phyloP scores from a whole-genome alignment of 2,888 invertebrate genomes.

The Monopis laevigella region DNA sequence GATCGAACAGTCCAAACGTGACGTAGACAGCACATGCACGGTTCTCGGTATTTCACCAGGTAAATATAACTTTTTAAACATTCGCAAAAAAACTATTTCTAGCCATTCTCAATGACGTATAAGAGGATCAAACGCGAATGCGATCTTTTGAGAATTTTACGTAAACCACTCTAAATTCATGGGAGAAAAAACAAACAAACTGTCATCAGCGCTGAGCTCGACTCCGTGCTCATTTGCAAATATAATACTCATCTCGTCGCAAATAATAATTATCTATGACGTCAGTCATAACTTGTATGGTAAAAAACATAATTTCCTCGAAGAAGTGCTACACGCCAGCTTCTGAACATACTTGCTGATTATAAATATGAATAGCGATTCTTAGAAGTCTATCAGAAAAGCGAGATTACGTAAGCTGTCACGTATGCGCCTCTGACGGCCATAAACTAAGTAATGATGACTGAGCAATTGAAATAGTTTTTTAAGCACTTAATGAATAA shows the following conservation, averaged over 20 bases:
- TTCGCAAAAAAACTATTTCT: background rate
- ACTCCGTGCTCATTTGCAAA: constrained; percentile 1
- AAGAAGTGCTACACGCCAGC: constrained; percentile 27
- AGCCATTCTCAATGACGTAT: background rate
- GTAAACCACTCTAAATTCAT: background rate
- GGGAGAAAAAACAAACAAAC: constrained; percentile 5
- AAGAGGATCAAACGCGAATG: background rate
- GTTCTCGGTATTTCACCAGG: constrained; percentile 89
- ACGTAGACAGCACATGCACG: constrained; percentile 85
- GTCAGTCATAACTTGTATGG: constrained; percentile 33
- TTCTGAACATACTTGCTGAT: constrained; percentile 34
- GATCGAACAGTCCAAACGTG: constrained; percentile 86
- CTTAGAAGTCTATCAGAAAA: constrained; percentile 37
- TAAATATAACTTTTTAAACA: constrained; percentile 37
- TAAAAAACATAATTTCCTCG: constrained; percentile 43
- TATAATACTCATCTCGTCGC: constrained; percentile 1
- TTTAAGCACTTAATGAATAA: too few species aligned
- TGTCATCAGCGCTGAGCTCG: constrained; percentile 6
- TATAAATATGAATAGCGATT: constrained; percentile 41
- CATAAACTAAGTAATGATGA: background rate
- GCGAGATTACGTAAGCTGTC: constrained; percentile 48
- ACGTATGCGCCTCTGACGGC: constrained; percentile 1
- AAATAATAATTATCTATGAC: constrained; percentile 31
- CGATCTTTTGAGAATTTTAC: constrained; percentile 2
- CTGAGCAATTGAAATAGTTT: background rate